Base-by-base conservation (phyloP, 2,888 invertebrate species). In the Parnassius glacialis region DNA sequence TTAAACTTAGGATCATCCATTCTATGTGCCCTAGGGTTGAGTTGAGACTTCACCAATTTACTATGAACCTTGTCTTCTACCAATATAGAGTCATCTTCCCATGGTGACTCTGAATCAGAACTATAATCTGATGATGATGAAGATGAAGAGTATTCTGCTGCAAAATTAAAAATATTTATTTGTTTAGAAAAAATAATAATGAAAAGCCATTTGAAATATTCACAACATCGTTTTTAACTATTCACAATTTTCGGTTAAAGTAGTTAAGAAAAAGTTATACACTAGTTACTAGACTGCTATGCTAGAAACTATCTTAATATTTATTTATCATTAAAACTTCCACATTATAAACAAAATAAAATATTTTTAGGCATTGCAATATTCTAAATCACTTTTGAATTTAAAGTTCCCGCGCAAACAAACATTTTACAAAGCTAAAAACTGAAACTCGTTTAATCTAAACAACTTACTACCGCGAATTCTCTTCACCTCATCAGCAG, bases 401-500 rank as follows among this genome's bases (percentile, higher is more conserved):
- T 83, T 64, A 64, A 80, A 76, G 72, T 84, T 89, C 83, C 84
- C 88, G 88, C 89, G 78, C 70, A 79, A 73, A 74, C 59, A 62
- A 56, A 53, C 64, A 64, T 65, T 64, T 63, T 68, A 64, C 62
- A 61, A 64, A 55, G 52, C 56, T 59, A 44, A 61, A 16, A 11
- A 56, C 20, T 3, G 9, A 3, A 47, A 47, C 10, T 47, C 7
- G 1, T 13, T 12, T 47, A 13, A 13, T 47, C 41, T 48, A 53
- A 48, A 48, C 13, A 52, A 74, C 80, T 78, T 64, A 90, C 92
- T 90, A 68, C 88, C 87, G 25, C 92, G 87, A 64, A 92, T 89
- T 69, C 89, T 81, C 69, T 92, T 92, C 64, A 91, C 91, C 74
- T 92, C 92, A 65, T 91, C 90, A 1, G 90, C 87, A 20, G 90